Conservation (phyloP, 2,113 vertebrate genomes). For the Ageneiosus marmoratus region DNA sequence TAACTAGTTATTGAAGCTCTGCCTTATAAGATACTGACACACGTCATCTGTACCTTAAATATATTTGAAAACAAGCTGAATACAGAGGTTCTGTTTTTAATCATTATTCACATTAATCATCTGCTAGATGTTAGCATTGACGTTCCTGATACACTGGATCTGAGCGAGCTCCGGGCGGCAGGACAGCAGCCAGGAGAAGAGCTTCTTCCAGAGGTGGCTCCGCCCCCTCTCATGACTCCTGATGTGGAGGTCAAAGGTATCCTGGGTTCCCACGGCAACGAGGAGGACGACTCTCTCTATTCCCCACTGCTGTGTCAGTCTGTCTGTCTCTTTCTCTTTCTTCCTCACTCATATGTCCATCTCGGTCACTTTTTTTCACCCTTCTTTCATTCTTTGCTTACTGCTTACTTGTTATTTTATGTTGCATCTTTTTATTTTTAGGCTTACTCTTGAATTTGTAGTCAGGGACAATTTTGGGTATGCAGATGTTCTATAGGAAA, state of each 20-base stretch:
- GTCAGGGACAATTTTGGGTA: not conserved
- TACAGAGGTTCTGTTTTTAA: not conserved
- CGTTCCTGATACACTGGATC: slow-evolving; percentile 92
- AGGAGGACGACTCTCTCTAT: slow-evolving; percentile 99
- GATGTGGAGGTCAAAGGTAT: slow-evolving; percentile 99
- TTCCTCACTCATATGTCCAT: slow-evolving; percentile 49
- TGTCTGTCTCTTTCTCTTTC: slow-evolving; percentile 83
- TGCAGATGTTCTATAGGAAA: not conserved
- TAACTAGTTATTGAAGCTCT: not conserved
- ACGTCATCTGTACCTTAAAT: not conserved
- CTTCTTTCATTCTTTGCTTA: slow-evolving; percentile 47
- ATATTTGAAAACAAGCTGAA: not conserved
- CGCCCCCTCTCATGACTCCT: slow-evolving; percentile 93
- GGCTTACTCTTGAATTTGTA: slow-evolving; percentile 43
- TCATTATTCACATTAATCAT: not conserved
- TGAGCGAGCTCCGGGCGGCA: slow-evolving; percentile 83
- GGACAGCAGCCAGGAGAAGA: slow-evolving; percentile 95
- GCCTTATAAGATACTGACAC: not conserved
- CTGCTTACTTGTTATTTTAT: slow-evolving; percentile 47
- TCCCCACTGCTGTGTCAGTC: slow-evolving; percentile 99
- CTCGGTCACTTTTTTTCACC: slow-evolving; percentile 50
- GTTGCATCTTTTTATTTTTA: not conserved
- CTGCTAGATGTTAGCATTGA: slow-evolving; percentile 92
- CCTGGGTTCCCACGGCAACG: slow-evolving; percentile 99
- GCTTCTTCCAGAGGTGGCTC: slow-evolving; percentile 95